Evolutionary conservation across 2,888 invertebrate genomes (phyloP), one percentile per base, ranked within the genome.

Genomic region (Sarcophaga caerulescens): DNA sequence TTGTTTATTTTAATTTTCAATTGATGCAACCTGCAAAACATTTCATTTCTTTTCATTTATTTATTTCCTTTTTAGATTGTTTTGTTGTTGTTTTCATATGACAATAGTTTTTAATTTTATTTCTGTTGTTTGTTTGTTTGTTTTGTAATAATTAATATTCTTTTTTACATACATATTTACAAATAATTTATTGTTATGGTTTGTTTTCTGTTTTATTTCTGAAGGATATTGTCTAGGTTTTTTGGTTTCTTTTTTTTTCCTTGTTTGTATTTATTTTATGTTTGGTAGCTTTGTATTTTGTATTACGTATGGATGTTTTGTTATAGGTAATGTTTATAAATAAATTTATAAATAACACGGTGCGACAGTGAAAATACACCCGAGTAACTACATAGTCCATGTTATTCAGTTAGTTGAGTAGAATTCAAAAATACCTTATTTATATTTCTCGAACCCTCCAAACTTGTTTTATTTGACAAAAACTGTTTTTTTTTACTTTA

Each of bases 191-290:
- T 76, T 63, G 44, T 82, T 81, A 75, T 81, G 45, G 65, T 82
- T 76, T 47, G 35, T 35, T 35, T 59, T 35, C 21, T 63, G 69
- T 71, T 63, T 70, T 76, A 76, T 65, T 71, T 57, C 81, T 84
- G 79, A 79, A 60, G 84, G 79, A 75, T 84, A 84, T 84, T 84
- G 84, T 84, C 84, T 84, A 84, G 79, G 74, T 76, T 76, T 75
- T 76, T 14, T 19, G 75, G 11, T 71, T 76, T 65, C 21, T 65
- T 82, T 25, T 65, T 60, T 71, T 65, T 57, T 45, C 52, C 2
- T 35, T 69, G 12, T 65, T 59, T 65, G 65, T 70, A 65, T 76
- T 65, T 71, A 21, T 59, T 35, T 35, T 35, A 35, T 63, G 44
- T 69, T 35, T 62, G 57, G 10, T 19, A 35, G n/a, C 10, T 63